Base-by-base conservation (phyloP, 2,113 vertebrate species). In the Potamarius usumacintae region DNA sequence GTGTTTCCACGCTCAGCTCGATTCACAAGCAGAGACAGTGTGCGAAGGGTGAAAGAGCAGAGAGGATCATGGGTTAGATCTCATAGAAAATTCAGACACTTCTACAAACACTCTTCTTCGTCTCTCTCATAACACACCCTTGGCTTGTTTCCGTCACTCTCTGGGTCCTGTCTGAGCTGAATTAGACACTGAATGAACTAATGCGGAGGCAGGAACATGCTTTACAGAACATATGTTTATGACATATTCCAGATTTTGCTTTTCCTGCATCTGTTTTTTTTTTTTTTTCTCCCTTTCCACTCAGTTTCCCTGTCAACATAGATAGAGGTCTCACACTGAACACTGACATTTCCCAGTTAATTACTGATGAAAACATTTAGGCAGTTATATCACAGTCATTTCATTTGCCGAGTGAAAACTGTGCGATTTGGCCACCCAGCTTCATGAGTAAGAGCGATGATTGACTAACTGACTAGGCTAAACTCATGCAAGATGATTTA, bases 191-290 rank as follows among this genome's bases (percentile, higher is more conserved):
- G 67, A 88, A 87, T 22, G n/a, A 62, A 60, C 10, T 62, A 57
- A 82, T 62, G 79, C 79, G 7, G n/a, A 80, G 53, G n/a, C 25
- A 18, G n/a, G 77, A 27, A 80, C 20, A 58, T 27, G n/a, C 25
- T 58, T 82, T 62, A 34, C 0, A 5, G 62, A 82, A 48, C 57
- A 62, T 8, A 58, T 25, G 30, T 82, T 82, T 62, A 7, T 22
- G 79, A 62, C 30, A 42, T 62, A 25, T 62, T 82, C 18, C 79
- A 82, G 57, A 62, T 62, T 82, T 80, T 48, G 79, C 20, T 82
- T 48, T 42, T 22, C 30, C 9, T 81, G 79, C 30, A 42, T 58
- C 90, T 91, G 86, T 79, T 83, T 90, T 90, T 92, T 79, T 83
- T 90, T 90, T 92, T 88, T 88, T 90, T 67, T 67, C 34, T 25